These are phyloP conservation scores for Sebastes fasciatus DNA, from an alignment of 2,113 vertebrate genomes.

Conservation along the genomic window DNA sequence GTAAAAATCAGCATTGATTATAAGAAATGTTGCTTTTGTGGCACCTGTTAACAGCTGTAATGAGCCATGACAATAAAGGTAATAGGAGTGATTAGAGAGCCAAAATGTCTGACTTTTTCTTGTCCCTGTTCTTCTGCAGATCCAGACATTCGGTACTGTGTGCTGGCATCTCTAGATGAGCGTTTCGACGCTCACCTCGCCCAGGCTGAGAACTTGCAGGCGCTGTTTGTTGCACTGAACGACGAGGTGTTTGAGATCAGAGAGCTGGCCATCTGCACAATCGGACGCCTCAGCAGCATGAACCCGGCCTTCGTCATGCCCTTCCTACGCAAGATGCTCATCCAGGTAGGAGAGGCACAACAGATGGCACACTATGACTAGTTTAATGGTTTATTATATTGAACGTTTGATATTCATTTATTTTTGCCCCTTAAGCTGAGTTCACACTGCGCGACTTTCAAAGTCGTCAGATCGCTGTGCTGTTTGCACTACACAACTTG, in stretches of 20 bases:
- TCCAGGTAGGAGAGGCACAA: slow-evolving; percentile 88
- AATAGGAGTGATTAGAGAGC: neutral
- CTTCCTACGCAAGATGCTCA: slow-evolving; percentile 99
- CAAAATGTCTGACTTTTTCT: neutral
- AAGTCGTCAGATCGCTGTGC: no score
- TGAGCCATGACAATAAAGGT: neutral
- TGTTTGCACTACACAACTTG: no score
- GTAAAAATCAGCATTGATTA: neutral
- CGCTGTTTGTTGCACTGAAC: slow-evolving; percentile 96
- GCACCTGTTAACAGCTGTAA: neutral
- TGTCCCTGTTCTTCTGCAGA: slow-evolving; percentile 81
- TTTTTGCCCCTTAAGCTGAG: neutral
- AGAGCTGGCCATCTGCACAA: slow-evolving; percentile 97
- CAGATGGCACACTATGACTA: neutral
- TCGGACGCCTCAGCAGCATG: slow-evolving; percentile 98
- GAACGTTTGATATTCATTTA: neutral
- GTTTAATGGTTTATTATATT: neutral
- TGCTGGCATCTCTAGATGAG: slow-evolving; percentile 97
- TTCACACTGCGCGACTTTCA: no score
- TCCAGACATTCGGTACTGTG: slow-evolving; percentile 98
- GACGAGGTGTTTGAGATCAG: slow-evolving; percentile 99
- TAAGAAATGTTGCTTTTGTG: neutral
- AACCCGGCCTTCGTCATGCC: slow-evolving; percentile 99
- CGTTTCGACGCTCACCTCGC: slow-evolving; percentile 97
- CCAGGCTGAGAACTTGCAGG: slow-evolving; percentile 97